Percentiles rank a stretch among this genome's conserved stretches.
Conservation (phyloP, 2,113 vertebrate species). For the Panurus biarmicus region DNA sequence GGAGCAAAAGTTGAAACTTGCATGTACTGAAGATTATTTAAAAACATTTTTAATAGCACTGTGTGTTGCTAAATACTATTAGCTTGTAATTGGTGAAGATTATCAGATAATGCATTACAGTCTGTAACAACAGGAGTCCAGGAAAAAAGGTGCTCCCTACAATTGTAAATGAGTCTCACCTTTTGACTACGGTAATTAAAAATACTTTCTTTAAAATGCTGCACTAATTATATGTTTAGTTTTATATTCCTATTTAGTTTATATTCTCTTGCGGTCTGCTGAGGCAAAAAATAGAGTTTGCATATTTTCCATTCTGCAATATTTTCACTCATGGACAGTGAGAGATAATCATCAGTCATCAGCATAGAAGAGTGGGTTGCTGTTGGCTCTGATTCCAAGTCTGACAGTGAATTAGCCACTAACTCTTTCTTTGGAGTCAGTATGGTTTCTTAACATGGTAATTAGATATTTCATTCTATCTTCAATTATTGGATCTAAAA, state of each 20-base stretch:
- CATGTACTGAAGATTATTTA: conserved; percentile 60
- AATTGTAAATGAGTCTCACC: background rate
- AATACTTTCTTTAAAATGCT: background rate
- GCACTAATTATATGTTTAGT: conserved; percentile 12
- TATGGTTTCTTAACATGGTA: background rate
- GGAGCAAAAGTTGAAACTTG: conserved; percentile 58
- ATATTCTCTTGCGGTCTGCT: background rate
- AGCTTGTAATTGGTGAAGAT: conserved; percentile 28
- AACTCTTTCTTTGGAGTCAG: background rate
- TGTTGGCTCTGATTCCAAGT: background rate
- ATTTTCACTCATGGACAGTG: background rate
- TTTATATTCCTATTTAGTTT: background rate
- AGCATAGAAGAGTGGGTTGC: background rate
- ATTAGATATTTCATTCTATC: background rate
- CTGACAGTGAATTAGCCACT: background rate
- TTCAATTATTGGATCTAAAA: background rate
- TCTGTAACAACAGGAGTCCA: background rate
- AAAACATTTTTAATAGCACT: conserved; percentile 34
- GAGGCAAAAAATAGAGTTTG: background rate
- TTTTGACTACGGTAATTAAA: conserved; percentile 40
- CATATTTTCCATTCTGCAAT: background rate
- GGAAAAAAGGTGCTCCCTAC: background rate
- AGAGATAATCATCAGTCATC: background rate
- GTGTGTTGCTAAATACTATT: background rate
- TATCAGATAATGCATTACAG: background rate